Evolutionary conservation across 2,797 vertebrate genomes (phyloP).

Genomic region (Calcarius lapponicus): DNA sequence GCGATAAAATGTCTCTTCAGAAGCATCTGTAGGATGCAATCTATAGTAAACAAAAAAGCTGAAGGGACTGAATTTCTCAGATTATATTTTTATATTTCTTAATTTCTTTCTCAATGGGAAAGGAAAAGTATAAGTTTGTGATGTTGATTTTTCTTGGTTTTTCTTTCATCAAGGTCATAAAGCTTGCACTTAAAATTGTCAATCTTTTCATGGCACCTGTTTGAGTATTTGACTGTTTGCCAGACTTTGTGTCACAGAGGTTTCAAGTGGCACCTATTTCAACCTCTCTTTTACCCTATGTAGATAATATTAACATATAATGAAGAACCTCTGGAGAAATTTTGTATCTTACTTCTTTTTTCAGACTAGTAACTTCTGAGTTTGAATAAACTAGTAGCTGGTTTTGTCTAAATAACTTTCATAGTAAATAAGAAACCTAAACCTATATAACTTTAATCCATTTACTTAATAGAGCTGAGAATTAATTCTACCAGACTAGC

Average conservation of each 20-base stretch:
- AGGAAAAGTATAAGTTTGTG: background rate
- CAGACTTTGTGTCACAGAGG: background rate
- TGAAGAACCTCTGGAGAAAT: background rate
- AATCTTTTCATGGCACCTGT: background rate
- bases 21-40: background rate
- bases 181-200: background rate
- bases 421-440: background rate
- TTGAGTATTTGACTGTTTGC: background rate
- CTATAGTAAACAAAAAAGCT: background rate
- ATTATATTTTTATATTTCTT: background rate
- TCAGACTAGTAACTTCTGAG: background rate
- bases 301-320: background rate
- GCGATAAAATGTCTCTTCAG: constrained; percentile 1
- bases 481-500: background rate
- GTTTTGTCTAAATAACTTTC: background rate
- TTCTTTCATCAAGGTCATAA: background rate
- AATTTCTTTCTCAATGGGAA: background rate
- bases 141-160: background rate
- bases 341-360: background rate
- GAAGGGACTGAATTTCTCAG: background rate
- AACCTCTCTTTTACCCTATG: background rate
- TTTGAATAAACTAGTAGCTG: background rate
- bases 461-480: background rate
- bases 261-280: background rate
- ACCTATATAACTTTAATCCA: background rate